Percentiles rank a stretch among this genome's conserved stretches.
Conservation (phyloP, 2,888 invertebrate genomes). For the Andrena bucephala region DNA sequence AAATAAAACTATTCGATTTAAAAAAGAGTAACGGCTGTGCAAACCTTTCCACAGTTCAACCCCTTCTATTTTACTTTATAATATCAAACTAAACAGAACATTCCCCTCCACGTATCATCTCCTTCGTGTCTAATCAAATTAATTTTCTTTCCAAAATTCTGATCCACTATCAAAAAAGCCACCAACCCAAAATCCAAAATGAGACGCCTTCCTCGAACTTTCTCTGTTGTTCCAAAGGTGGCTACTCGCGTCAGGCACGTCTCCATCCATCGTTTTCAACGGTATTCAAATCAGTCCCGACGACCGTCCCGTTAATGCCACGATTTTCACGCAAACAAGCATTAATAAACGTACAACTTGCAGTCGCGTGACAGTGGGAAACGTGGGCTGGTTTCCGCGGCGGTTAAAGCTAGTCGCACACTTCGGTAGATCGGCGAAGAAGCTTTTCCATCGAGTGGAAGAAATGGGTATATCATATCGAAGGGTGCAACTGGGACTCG, state of each 20-base stretch:
- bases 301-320: slow-evolving; percentile 30
- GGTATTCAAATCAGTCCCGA: slow-evolving; percentile 38
- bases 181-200: not conserved
- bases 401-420: slow-evolving; percentile 22
- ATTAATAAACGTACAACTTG: slow-evolving; percentile 42
- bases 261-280: not conserved
- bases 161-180: too few species aligned
- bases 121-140: too few species aligned
- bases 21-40: too few species aligned
- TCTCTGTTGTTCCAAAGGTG: not conserved
- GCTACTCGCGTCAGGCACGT: not conserved
- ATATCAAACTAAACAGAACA: too few species aligned
- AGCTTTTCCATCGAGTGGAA: not conserved
- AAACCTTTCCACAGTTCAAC: too few species aligned
- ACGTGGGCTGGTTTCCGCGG: slow-evolving; percentile 40
- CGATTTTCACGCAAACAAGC: slow-evolving; percentile 40
- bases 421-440: not conserved
- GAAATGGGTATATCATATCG: not conserved
- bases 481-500: not conserved
- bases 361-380: slow-evolving; percentile 61
- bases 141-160: too few species aligned
- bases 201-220: not conserved
- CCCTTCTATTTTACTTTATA: too few species aligned
- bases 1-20: too few species aligned
- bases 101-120: too few species aligned